A percentile compares a stretch with the other conserved stretches of the same genome.
phyloP scores from a whole-genome alignment of 2,113 vertebrate genomes.

The Pygoscelis adeliae region DNA sequence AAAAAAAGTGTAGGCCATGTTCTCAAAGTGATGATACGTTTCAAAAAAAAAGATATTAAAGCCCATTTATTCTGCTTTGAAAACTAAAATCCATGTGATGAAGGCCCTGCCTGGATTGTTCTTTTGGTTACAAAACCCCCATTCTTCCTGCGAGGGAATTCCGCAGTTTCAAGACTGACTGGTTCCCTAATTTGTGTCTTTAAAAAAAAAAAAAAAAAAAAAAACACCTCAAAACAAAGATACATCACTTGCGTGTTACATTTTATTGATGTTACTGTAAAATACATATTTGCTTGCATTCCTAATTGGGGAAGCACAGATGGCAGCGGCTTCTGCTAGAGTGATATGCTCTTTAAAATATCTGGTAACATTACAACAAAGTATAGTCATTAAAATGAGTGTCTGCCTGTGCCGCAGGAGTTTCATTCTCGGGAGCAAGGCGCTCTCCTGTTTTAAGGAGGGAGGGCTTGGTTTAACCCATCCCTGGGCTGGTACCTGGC shows the following conservation, averaged over 20 bases:
- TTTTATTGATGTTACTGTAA: slow-evolving; percentile 73
- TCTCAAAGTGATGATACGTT: background rate
- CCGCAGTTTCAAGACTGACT: slow-evolving; percentile 16
- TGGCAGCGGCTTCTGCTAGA: slow-evolving; percentile 65
- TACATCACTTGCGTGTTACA: background rate
- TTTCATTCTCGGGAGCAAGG: background rate
- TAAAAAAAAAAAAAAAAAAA: background rate
- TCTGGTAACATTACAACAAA: slow-evolving; percentile 53
- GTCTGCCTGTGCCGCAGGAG: background rate
- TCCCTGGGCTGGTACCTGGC: background rate
- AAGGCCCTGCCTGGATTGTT: background rate
- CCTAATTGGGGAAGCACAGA: slow-evolving; percentile 75
- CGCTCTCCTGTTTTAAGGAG: background rate
- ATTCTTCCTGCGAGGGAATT: slow-evolving; percentile 35
- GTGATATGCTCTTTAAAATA: slow-evolving; percentile 55
- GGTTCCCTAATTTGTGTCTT: slow-evolving; percentile 38
- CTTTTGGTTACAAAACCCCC: background rate
- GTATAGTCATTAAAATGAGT: slow-evolving; percentile 51
- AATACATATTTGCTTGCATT: slow-evolving; percentile 75
- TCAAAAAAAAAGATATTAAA: background rate
- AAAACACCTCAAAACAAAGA: background rate
- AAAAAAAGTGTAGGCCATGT: background rate
- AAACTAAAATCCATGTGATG: background rate
- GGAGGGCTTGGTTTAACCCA: background rate
- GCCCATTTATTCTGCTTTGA: background rate